Evolutionary conservation across 2,888 invertebrate genomes (phyloP).

Genomic region (Drosophila ezoana): DNA sequence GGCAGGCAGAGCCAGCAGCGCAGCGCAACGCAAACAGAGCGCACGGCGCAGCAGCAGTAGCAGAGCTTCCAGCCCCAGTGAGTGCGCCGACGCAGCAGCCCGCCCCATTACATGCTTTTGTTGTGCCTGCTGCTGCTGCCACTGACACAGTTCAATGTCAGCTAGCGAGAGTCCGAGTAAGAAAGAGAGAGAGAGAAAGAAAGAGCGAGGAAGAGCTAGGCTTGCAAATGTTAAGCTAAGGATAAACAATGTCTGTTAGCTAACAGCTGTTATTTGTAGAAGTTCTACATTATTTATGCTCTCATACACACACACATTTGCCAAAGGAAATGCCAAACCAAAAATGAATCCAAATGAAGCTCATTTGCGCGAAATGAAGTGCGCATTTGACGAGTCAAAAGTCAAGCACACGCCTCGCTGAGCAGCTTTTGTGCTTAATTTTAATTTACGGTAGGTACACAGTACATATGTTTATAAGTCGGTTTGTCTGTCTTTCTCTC

Average conservation of each 20-base stretch:
- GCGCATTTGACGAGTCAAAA: conserved; percentile 51
- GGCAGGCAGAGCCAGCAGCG: conserved; percentile 25
- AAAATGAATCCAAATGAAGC: conserved; percentile 9
- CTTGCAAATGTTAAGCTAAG: conserved; percentile 37
- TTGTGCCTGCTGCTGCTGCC: conserved; percentile 44
- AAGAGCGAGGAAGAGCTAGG: conserved; percentile 24
- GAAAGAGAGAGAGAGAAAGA: conserved; percentile 9
- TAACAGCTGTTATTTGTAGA: conserved; percentile 37
- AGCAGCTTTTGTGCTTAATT: conserved; percentile 64
- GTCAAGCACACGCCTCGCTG: conserved; percentile 54
- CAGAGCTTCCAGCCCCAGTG: conserved; percentile 32
- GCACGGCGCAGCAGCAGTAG: conserved; percentile 54
- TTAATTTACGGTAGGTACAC: conserved; percentile 45
- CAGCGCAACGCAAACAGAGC: conserved; percentile 45
- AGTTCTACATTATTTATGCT: conserved; percentile 6
- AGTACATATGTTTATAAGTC: conserved; percentile 1
- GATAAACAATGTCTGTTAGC: conserved; percentile 31
- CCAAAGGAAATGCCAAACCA: background rate
- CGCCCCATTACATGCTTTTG: conserved; percentile 61
- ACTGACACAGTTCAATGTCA: conserved; percentile 77
- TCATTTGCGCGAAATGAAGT: conserved; percentile 39
- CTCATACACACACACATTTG: background rate
- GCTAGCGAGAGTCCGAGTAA: conserved; percentile 15
- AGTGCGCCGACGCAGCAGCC: conserved; percentile 56
- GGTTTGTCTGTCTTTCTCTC: conserved; percentile 12